phyloP scores from a whole-genome alignment of 2,113 vertebrate species.

The Corythaeola cristata region DNA sequence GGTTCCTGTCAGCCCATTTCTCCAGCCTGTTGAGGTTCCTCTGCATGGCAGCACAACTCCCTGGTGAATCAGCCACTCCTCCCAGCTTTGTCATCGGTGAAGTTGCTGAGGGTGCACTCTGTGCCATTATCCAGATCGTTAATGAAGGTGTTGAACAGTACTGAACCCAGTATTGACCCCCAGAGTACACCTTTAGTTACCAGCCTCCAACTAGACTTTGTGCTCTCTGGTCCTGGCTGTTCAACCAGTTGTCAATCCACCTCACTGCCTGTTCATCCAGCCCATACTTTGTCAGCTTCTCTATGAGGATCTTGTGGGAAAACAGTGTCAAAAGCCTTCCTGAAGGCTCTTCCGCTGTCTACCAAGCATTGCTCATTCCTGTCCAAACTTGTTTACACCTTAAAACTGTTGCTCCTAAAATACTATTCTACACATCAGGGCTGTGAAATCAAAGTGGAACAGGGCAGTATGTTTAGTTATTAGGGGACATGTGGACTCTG shows the following conservation, averaged over 20 bases:
- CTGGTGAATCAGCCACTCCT: background rate
- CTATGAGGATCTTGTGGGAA: background rate
- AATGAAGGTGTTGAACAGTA: background rate
- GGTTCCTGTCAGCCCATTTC: background rate
- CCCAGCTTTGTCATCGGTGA: background rate
- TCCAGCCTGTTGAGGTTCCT: background rate
- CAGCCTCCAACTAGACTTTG: background rate
- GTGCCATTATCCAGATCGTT: background rate
- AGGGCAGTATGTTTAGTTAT: background rate
- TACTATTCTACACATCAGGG: background rate
- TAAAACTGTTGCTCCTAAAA: background rate
- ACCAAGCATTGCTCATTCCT: background rate
- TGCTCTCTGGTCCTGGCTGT: background rate
- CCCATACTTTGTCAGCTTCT: background rate
- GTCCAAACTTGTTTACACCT: background rate
- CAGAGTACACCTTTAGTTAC: background rate
- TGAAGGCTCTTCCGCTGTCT: background rate
- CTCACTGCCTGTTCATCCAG: background rate
- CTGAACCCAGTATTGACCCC: background rate
- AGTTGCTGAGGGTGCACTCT: background rate
- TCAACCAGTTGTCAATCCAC: background rate
- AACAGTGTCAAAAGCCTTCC: background rate
- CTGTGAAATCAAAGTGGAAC: background rate
- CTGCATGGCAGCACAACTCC: background rate
- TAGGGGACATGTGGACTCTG: fast-evolving